Evolutionary conservation across 2,797 vertebrate species (phyloP), one percentile per base, ranked within the genome.

Genomic region (Malurus leucopterus): DNA sequence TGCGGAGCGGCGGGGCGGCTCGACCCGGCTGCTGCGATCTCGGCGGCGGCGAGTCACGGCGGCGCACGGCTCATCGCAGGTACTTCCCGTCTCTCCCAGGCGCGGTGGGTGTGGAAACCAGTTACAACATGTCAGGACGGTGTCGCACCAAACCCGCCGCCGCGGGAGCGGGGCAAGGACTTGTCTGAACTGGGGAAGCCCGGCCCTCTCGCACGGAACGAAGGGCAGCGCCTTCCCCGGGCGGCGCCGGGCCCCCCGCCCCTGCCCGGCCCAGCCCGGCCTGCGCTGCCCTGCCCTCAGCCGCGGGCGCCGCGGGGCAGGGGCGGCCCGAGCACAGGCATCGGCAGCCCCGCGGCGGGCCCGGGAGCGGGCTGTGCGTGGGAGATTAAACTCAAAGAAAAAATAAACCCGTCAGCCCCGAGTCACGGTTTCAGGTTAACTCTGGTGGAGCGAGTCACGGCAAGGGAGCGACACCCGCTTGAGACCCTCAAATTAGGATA

Each of bases 121-220:
- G 99, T 98, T 97, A 95, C 97, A 94, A 98, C 98, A 98, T 97
- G 98, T 93, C 96, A 97, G 95, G 93, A 95, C 94, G 61, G 72
- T 92, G 96, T 92, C 84, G 78, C 96, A 78, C 96, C 93, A 95
- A 97, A 95, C 95, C 94, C 55, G 76, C 65, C 63, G 92, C 89
- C 76, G 30, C 85, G 40, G 82, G 53, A 87, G 83, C 78, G 67
- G 77, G 59, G 83, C 88, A 34, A 84, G 89, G 95, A 83, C 96
- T 94, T 83, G 95, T 91, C 95, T 88, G 92, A 91, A 91, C 93
- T 83, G 69, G 80, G 55, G 77, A 88, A 72, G 71, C 92, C 93
- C 95, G 83, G 65, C 91, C 94, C 94, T 84, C 73, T 65, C 70
- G 23, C 9, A 32, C 29, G 15, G 47, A 24, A 72, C 54, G 34